Evolutionary conservation across 2,888 invertebrate genomes (phyloP).

Genomic region (Norana najaformis): DNA sequence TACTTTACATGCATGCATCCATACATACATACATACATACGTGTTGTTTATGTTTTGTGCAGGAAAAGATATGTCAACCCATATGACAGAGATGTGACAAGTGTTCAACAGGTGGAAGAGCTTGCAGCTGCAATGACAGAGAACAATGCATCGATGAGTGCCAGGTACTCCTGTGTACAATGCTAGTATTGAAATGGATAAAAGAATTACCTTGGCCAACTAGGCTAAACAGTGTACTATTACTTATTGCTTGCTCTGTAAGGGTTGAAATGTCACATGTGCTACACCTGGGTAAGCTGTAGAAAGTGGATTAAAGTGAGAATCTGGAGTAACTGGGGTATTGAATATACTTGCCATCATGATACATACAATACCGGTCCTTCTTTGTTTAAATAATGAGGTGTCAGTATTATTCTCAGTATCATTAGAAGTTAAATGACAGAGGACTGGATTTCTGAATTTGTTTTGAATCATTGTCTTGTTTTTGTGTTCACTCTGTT

Average conservation of each 20-base stretch:
- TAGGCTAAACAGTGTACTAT: not conserved
- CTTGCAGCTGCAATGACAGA: not conserved
- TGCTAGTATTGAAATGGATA: not conserved
- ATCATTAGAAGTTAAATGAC: too few relatives aligned
- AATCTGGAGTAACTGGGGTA: too few relatives aligned
- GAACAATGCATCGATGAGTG: conserved; percentile 18
- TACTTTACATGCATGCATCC: not conserved
- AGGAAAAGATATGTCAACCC: conserved; percentile 43
- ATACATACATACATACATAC: not conserved
- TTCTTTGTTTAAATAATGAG: too few relatives aligned
- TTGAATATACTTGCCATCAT: too few relatives aligned
- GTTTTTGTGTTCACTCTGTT: not conserved
- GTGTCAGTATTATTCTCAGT: too few relatives aligned
- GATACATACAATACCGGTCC: too few relatives aligned
- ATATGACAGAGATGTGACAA: conserved; percentile 28
- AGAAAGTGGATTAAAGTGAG: too few relatives aligned
- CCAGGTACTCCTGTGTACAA: not conserved
- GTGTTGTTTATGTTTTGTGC: not conserved
- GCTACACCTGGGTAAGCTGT: too few relatives aligned
- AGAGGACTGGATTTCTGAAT: too few relatives aligned
- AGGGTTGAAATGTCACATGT: too few relatives aligned
- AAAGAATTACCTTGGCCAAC: not conserved
- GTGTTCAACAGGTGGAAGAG: conserved; percentile 23
- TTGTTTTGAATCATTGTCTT: not conserved
- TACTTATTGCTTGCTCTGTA: too few relatives aligned